These are phyloP conservation scores for Phthorimaea operculella DNA, from an alignment of 1,140 invertebrate genomes.

Conservation along the genomic window DNA sequence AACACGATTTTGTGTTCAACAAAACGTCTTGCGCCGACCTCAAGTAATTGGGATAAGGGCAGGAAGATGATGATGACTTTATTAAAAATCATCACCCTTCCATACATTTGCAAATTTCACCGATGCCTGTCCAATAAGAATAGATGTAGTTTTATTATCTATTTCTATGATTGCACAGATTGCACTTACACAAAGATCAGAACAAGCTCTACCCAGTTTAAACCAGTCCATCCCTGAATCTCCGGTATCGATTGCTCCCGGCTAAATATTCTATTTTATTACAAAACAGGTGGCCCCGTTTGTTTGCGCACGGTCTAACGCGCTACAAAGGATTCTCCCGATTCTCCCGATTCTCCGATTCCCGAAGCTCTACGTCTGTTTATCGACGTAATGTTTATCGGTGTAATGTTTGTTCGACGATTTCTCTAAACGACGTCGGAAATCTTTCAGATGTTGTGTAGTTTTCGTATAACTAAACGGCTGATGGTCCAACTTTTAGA, in stretches of 20 bases:
- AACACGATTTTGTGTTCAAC: too few species aligned
- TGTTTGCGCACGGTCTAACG: slow-evolving; percentile 24
- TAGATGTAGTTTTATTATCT: too few species aligned
- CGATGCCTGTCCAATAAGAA: too few species aligned
- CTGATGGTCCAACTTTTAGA: too few species aligned
- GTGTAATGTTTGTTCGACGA: slow-evolving; percentile 3
- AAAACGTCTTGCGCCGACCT: too few species aligned
- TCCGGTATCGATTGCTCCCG: slow-evolving; percentile 18
- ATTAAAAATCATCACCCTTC: too few species aligned
- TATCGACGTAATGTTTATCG: slow-evolving; percentile 3
- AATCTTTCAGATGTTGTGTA: background rate
- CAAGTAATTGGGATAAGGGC: too few species aligned
- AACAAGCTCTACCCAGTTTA: too few species aligned
- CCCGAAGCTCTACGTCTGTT: background rate
- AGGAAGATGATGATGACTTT: too few species aligned
- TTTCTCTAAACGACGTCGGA: slow-evolving; percentile 2
- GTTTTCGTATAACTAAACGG: background rate
- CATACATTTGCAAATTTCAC: too few species aligned
- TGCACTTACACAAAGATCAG: too few species aligned
- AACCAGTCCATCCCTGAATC: background rate
- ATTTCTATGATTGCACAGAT: too few species aligned
- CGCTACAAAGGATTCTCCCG: slow-evolving; percentile 18
- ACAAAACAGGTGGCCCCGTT: slow-evolving; percentile 28
- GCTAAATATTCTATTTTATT: slow-evolving; percentile 32
- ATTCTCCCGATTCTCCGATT: slow-evolving; percentile 13